Evolutionary conservation across 1,140 invertebrate species (phyloP).

Genomic region (Phymorhynchus buccinoides): DNA sequence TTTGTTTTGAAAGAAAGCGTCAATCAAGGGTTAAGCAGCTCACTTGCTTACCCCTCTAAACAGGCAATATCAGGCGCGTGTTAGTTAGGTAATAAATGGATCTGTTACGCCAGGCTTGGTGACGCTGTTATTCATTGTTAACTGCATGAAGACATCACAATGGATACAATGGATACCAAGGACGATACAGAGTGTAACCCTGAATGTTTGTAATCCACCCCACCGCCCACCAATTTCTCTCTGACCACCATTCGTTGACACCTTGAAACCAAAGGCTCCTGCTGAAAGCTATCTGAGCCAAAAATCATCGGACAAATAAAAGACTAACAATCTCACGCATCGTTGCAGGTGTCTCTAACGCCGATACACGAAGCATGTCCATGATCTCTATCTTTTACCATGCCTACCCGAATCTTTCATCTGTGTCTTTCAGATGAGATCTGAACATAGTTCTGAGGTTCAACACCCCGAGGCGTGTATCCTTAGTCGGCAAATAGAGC

Average conservation of each 20-base stretch:
- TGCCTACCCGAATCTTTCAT: not conserved
- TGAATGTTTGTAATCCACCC: not conserved
- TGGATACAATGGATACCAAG: no score
- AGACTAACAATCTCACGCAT: not conserved
- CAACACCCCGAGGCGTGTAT: not conserved
- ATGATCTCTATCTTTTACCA: not conserved
- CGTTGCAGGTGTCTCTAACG: not conserved
- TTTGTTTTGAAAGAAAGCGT: no score
- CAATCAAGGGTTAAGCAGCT: not conserved
- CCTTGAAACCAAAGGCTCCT: not conserved
- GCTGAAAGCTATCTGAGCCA: not conserved
- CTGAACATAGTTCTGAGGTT: not conserved
- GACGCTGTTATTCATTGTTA: not conserved
- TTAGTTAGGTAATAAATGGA: not conserved
- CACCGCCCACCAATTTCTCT: not conserved
- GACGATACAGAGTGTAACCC: not conserved
- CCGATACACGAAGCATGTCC: not conserved
- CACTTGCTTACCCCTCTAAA: not conserved
- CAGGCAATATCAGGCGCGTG: no score
- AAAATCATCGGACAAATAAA: not conserved
- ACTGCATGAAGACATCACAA: not conserved
- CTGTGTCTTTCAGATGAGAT: not conserved
- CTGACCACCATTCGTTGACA: not conserved
- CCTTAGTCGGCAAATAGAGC: slow-evolving; percentile 19
- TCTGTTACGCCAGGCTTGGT: not conserved